Conservation (phyloP, 2,888 invertebrate species). For the Epinotia ramella region DNA sequence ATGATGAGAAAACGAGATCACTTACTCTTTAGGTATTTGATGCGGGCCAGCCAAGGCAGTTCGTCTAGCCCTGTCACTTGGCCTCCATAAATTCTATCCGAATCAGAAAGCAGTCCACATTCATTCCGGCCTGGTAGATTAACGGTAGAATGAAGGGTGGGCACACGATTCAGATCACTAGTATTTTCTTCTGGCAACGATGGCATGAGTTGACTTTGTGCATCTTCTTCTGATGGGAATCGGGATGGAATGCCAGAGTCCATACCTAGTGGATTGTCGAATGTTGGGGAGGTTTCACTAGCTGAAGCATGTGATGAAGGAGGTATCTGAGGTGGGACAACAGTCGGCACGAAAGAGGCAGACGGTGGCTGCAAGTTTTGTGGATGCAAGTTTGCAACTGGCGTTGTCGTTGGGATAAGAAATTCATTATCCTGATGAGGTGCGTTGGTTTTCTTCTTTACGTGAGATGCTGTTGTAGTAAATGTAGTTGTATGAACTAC, state of each 20-base stretch:
- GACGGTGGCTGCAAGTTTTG: neutral
- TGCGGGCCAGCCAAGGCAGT: conserved; percentile 86
- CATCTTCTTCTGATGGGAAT: neutral
- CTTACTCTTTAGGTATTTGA: conserved; percentile 75
- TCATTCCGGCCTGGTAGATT: conserved; percentile 54
- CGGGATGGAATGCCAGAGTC: neutral
- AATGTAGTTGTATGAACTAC: conserved; percentile 15
- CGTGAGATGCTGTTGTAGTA: neutral
- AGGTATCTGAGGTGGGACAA: neutral
- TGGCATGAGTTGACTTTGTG: conserved; percentile 3
- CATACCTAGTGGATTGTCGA: conserved; percentile 21
- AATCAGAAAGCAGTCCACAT: conserved; percentile 63
- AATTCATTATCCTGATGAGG: neutral
- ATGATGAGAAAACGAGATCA: conserved; percentile 4
- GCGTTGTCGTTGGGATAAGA: neutral
- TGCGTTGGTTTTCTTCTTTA: neutral
- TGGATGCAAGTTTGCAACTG: neutral
- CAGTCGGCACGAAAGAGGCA: neutral
- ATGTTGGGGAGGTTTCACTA: conserved; percentile 1
- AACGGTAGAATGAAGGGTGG: conserved; percentile 5
- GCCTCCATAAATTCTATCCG: conserved; percentile 81
- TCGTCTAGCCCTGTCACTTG: conserved; percentile 78
- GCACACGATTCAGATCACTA: neutral
- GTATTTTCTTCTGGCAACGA: neutral
- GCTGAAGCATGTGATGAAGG: neutral